Conservation (phyloP, 1,140 invertebrate species). For the Ectropis grisescens region DNA sequence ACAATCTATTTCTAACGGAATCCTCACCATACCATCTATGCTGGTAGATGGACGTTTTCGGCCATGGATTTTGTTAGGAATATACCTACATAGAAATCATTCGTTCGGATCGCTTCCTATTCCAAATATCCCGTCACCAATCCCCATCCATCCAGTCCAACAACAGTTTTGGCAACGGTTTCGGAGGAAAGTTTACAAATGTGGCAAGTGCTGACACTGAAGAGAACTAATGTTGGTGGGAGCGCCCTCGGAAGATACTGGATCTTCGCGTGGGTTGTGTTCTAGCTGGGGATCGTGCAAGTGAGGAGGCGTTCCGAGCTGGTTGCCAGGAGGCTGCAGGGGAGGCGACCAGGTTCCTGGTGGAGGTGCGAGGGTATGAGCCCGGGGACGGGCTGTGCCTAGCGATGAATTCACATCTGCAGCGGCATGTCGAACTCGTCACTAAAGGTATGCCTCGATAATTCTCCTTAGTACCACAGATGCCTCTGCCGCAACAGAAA, state of each 20-base stretch:
- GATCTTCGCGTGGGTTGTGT: conserved; percentile 43
- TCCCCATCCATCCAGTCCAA: too few species aligned
- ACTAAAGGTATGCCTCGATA: conserved; percentile 70
- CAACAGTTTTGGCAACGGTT: too few species aligned
- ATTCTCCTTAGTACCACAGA: too few species aligned
- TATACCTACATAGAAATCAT: too few species aligned
- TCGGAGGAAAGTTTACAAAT: too few species aligned
- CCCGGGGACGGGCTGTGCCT: conserved; percentile 85
- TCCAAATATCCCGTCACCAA: too few species aligned
- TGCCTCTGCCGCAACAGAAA: too few species aligned
- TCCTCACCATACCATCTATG: too few species aligned
- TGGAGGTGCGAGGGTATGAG: conserved; percentile 86
- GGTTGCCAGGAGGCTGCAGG: conserved; percentile 93
- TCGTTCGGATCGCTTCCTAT: too few species aligned
- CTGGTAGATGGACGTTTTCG: too few species aligned
- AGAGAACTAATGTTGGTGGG: conserved; percentile 41
- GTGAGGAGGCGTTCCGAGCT: conserved; percentile 76
- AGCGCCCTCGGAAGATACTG: conserved; percentile 33
- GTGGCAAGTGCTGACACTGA: conserved; percentile 23
- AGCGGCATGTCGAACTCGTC: conserved; percentile 82
- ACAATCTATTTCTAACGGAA: too few species aligned
- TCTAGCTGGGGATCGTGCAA: conserved; percentile 54
- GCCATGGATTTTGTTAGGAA: too few species aligned
- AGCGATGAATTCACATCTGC: conserved; percentile 85
- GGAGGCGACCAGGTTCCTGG: conserved; percentile 90